Evolutionary conservation across 2,113 vertebrate genomes (phyloP).

Genomic region (Pogona vitticeps): DNA sequence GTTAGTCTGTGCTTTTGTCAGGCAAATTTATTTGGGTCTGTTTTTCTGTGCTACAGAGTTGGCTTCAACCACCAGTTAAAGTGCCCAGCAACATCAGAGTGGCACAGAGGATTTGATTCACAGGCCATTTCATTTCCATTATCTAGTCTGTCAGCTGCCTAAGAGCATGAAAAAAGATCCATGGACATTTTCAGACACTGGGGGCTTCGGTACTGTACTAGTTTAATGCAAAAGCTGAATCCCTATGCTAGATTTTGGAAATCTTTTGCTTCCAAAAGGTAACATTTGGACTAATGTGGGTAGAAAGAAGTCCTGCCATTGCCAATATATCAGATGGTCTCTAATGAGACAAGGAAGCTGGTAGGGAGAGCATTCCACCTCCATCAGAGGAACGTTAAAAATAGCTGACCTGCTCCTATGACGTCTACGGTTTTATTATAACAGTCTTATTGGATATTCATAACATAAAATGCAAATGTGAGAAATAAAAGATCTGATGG

Average conservation of each 20-base stretch:
- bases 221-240: constrained; percentile 3
- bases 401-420: not conserved
- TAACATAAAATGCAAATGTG: not conserved
- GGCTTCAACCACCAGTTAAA: not conserved
- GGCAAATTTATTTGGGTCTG: not conserved
- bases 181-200: not conserved
- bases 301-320: constrained; percentile 4
- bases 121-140: constrained; percentile 23
- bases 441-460: not conserved
- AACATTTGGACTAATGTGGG: not conserved
- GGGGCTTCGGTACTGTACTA: not conserved
- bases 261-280: not conserved
- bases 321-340: not conserved
- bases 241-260: not conserved
- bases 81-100: not conserved
- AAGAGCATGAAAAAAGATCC: constrained; percentile 11
- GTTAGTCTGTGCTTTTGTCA: not conserved
- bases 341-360: not conserved
- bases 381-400: constrained; percentile 20
- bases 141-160: not conserved
- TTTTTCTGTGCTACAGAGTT: not conserved
- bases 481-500: not conserved
- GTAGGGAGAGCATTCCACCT: not conserved
- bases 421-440: constrained; percentile 4
- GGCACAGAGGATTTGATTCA: not conserved